Base-by-base conservation (phyloP, 53 echinoderm and acorn worm species). In the Crossaster papposus region DNA sequence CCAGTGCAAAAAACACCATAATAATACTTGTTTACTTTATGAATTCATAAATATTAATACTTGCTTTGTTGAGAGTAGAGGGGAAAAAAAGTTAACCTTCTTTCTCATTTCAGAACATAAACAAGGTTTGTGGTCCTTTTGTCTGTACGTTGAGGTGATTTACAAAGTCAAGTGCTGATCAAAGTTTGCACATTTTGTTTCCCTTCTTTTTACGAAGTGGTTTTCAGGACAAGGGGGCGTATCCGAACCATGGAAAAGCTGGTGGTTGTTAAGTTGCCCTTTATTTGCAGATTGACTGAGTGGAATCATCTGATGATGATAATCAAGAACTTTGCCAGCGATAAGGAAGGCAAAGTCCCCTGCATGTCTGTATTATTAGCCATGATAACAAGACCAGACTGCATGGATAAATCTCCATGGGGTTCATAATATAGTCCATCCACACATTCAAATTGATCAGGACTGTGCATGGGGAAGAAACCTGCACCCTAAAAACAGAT, bases 21-120 rank as follows among this genome's bases (percentile, higher is more conserved):
- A 68, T 2, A 26, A 68, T 20, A 23, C 23, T 54, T 87, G 87
- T 87, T 87, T 87, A 77, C 87, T 58, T 77, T 87, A 36, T 77
- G 77, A 77, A 75, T 62, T 77, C 77, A 87, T 87, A 87, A 87
- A 87, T 87, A 62, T 75, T 58, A 87, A 58, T 77, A 35, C 54
- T 87, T 55, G 77, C 80, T 55, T 30, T 79, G 36, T 4, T 20
- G 38, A 37, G 38, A 36, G 71, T 13, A 71, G 29, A 30, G 71
- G 29, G 58, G 17, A 74, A 74, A 74, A 34, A 74, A 74, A 78
- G 22, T 35, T 13, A 17, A 23, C 76, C 38, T 14, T 6, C 78
- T 26, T 32, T 78, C 78, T 51, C 51, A 78, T 78, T 78, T 51
- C 78, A 51, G 51, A 51, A 78, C 78, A 78, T 78, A 78, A 76